phyloP scores from a whole-genome alignment of 2,113 vertebrate genomes.

The Xiphophorus hellerii region DNA sequence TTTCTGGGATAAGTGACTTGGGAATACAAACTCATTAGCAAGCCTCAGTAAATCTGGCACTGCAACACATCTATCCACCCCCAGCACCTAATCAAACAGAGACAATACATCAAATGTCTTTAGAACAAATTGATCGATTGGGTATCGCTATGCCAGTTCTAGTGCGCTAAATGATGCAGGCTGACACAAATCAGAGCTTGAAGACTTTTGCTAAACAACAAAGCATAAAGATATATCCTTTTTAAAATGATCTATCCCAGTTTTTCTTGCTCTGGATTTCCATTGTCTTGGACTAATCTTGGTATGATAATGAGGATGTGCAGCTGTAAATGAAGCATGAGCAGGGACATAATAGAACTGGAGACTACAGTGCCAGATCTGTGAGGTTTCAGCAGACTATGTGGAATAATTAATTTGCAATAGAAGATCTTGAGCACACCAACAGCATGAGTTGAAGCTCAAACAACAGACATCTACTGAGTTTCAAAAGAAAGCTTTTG shows the following conservation, averaged over 20 bases:
- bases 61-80: not conserved
- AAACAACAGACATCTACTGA: slow-evolving; percentile 16
- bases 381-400: slow-evolving; percentile 25
- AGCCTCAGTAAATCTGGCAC: not conserved
- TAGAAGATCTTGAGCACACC: slow-evolving; percentile 21
- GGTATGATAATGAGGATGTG: slow-evolving; percentile 15
- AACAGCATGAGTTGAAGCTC: slow-evolving; percentile 6
- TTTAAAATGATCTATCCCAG: not conserved
- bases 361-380: slow-evolving; percentile 22
- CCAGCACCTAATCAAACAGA: slow-evolving; percentile 9
- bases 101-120: slow-evolving; percentile 12
- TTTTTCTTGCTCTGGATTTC: not conserved
- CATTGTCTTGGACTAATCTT: not conserved
- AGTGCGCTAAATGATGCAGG: not conserved
- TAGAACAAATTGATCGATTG: not conserved
- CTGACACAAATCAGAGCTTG: not conserved
- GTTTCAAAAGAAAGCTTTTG: slow-evolving; percentile 12
- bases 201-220: not conserved
- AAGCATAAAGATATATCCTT: not conserved
- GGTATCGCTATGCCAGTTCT: not conserved
- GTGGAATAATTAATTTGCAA: slow-evolving; percentile 46
- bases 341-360: slow-evolving; percentile 26
- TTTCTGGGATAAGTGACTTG: slow-evolving; percentile 4
- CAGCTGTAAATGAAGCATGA: slow-evolving; percentile 37
- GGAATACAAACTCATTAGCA: slow-evolving; percentile 7